phyloP scores from a whole-genome alignment of 2,797 vertebrate genomes.

The Cyclopterus lumpus region DNA sequence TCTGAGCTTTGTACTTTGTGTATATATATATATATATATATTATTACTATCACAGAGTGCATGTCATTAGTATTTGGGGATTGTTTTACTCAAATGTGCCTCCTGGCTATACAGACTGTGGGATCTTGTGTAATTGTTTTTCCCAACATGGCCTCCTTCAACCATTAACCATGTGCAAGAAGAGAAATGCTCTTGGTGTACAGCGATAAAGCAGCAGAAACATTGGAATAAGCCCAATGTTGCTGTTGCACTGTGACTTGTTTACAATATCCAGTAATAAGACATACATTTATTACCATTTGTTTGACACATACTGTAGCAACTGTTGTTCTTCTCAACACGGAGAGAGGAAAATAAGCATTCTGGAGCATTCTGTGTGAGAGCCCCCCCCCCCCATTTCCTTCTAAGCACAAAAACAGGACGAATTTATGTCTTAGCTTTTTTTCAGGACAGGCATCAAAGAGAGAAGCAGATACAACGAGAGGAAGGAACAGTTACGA shows the following conservation, averaged over 20 bases:
- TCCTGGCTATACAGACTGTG: constrained; percentile 32
- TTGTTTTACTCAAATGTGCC: constrained; percentile 59
- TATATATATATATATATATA: too few relatives aligned
- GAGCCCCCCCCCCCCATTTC: background rate
- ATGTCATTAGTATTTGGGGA: constrained; percentile 60
- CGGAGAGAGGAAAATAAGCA: constrained; percentile 27
- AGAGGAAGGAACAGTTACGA: constrained; percentile 45
- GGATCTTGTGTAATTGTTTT: constrained; percentile 22
- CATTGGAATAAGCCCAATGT: constrained; percentile 20
- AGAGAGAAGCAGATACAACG: constrained; percentile 55
- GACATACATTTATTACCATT: constrained; percentile 56
- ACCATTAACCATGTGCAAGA: constrained; percentile 35
- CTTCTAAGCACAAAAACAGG: constrained; percentile 62
- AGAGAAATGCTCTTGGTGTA: constrained; percentile 7
- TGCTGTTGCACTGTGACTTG: constrained; percentile 41
- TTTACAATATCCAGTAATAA: constrained; percentile 66
- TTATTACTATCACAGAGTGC: constrained; percentile 24
- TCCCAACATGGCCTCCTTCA: constrained; percentile 20
- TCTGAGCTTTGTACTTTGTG: constrained; percentile 5
- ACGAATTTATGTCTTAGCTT: constrained; percentile 60
- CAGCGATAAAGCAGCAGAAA: constrained; percentile 15
- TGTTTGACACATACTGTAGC: constrained; percentile 55
- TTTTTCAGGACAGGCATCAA: constrained; percentile 66
- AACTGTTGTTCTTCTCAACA: constrained; percentile 50
- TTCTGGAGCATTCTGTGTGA: constrained; percentile 32